Base-by-base conservation (phyloP, 2,797 vertebrate species). In the Dryobates pubescens region DNA sequence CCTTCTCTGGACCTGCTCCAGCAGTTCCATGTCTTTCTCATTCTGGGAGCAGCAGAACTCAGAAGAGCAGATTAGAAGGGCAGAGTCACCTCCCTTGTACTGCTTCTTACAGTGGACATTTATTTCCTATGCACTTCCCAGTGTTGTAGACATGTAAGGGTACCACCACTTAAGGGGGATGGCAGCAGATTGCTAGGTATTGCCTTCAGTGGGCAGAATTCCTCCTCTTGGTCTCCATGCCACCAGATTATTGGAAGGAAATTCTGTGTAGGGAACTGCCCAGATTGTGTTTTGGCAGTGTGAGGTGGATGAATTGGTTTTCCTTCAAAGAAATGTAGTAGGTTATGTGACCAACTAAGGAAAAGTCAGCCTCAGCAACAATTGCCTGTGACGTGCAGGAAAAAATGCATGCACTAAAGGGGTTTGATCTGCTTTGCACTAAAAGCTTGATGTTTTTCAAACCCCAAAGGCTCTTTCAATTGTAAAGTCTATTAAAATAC, bases 401-500 rank as follows among this genome's bases (percentile, higher is more conserved):
- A 68, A 51, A 73, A 74, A 17, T 18, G 23, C 16, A 9, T 69
- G 67, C 26, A 65, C 0, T 69, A 19, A 82, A 68, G 38, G 38
- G 26, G 64, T 61, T 36, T 57, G 49, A 61, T 7, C 2, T 58
- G 5, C 62, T 71, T 79, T 94, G 77, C 41, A 53, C 22, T 57
- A 43, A 80, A 82, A 32, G 45, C 49, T 54, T 68, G 19, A 65
- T 78, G 41, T 87, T 90, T 90, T 91, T 82, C 86, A 92, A 88
- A 90, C 72, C 30, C 68, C 41, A 71, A 54, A 71, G 45, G 19
- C 11, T 77, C 29, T 90, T 83, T 94, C 70, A 76, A 15, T 88
- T 88, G 41, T 83, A 70, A 86, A 90, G 53, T 47, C 73, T 89
- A 41, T 89, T 89, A 90, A 94, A 94, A 94, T 93, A 68, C 71